Percentiles rank a stretch among this genome's conserved stretches.
Conservation (phyloP, 2,797 vertebrate species). For the Squalus acanthias region DNA sequence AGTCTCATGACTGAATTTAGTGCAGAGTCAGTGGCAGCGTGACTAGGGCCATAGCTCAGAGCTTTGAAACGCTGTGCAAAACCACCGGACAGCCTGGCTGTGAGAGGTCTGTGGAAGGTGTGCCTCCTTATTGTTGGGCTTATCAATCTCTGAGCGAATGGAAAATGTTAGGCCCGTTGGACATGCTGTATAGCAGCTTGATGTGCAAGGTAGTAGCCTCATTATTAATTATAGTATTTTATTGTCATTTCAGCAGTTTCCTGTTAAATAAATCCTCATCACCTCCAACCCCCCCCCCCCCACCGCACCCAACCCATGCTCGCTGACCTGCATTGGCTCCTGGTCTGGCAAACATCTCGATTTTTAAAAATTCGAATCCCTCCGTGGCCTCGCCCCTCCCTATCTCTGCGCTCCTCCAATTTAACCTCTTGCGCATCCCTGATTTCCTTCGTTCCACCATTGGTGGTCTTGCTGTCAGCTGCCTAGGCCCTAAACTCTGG, state of each 20-base stretch:
- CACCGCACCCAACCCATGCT: not conserved
- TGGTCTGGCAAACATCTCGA: not conserved
- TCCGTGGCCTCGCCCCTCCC: not conserved
- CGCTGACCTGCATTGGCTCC: not conserved
- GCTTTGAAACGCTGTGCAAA: not conserved
- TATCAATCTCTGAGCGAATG: slow-evolving; percentile 11
- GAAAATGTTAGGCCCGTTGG: slow-evolving; percentile 66
- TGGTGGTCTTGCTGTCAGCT: not conserved
- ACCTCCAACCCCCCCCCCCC: not conserved
- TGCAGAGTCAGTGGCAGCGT: slow-evolving; percentile 55
- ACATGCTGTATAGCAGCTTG: slow-evolving; percentile 63
- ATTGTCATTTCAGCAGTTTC: not conserved
- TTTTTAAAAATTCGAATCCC: not conserved
- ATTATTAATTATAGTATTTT: not conserved
- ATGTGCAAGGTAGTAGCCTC: slow-evolving; percentile 64
- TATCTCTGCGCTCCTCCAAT: not conserved
- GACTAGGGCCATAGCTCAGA: slow-evolving; percentile 47
- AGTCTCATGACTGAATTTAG: slow-evolving; percentile 48
- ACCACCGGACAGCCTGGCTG: not conserved
- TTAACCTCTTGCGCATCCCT: not conserved
- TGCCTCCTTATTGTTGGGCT: not conserved
- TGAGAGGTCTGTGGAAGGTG: not conserved
- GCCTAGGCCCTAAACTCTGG: not conserved
- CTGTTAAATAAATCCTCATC: not conserved
- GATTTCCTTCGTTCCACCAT: not conserved